A percentile compares a stretch with the other conserved stretches of the same genome.
phyloP scores from a whole-genome alignment of 2,888 invertebrate species.

The Geophilus truncorum region DNA sequence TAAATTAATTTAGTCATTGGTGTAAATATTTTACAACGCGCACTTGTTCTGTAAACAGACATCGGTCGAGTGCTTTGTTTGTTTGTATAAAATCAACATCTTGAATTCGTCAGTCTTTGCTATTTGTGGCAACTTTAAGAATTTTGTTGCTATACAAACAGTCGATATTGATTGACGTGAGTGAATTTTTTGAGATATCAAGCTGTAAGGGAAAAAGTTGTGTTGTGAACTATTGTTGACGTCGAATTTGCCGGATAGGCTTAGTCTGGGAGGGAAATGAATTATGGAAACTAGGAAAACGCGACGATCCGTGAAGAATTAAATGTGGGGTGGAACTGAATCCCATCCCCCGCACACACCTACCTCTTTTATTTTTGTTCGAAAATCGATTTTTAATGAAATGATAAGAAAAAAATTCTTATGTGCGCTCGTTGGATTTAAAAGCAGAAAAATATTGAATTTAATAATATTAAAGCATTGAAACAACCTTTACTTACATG shows the following conservation, averaged over 20 bases:
- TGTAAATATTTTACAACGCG: no score
- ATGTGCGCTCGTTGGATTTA: neutral
- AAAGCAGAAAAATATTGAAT: neutral
- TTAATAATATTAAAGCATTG: neutral
- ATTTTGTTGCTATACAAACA: no score
- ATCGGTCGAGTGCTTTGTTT: no score
- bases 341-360: no score
- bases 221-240: neutral
- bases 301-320: conserved; percentile 21
- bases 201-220: neutral
- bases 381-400: conserved; percentile 25
- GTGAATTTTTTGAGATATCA: neutral
- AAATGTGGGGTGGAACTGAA: conserved; percentile 19
- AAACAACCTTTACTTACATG: no score
- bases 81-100: no score
- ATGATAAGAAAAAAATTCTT: conserved; percentile 5
- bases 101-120: no score
- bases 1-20: no score
- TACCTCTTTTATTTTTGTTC: conserved; percentile 1
- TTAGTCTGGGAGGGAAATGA: neutral
- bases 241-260: neutral
- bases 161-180: neutral
- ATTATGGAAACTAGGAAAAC: conserved; percentile 12
- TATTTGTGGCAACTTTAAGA: no score
- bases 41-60: no score